Evolutionary conservation across 2,113 vertebrate genomes (phyloP).

Genomic region (Lepidothrix coronata): DNA sequence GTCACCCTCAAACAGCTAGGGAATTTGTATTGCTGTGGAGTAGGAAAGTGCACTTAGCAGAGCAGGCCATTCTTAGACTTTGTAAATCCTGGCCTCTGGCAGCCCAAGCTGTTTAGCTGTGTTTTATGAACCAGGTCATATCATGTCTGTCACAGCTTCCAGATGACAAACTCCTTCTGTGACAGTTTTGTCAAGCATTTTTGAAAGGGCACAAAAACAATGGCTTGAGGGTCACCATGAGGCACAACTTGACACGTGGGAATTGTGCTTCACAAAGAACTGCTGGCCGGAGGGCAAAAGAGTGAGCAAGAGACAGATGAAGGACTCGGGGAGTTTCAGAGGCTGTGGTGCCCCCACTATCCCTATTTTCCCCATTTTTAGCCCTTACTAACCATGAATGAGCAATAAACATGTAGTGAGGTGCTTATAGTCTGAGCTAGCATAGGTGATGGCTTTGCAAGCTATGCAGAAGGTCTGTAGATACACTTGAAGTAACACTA

Average conservation of each 20-base stretch:
- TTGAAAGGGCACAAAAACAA: constrained; percentile 24
- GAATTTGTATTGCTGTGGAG: not conserved
- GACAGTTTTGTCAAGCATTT: constrained; percentile 3
- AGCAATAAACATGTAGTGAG: not conserved
- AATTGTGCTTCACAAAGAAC: not conserved
- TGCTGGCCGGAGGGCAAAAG: not conserved
- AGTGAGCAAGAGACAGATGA: not conserved
- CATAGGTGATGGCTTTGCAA: not conserved
- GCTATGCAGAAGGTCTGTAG: not conserved
- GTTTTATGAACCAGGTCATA: constrained; percentile 20
- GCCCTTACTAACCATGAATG: not conserved
- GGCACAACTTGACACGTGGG: not conserved
- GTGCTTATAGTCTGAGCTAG: not conserved
- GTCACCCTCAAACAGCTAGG: not conserved
- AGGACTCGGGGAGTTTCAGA: not conserved
- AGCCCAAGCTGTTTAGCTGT: constrained; percentile 32
- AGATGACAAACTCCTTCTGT: constrained; percentile 38
- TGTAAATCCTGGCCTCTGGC: constrained; percentile 36
- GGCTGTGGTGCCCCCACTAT: not conserved
- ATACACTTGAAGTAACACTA: not conserved
- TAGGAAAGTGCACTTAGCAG: not conserved
- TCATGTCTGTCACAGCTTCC: not conserved
- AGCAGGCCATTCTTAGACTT: not conserved
- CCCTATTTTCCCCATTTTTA: not conserved
- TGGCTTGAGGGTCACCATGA: not conserved